A percentile compares a stretch with the other conserved stretches of the same genome.
These are phyloP conservation scores for Pyrgus malvae DNA, from an alignment of 2,888 invertebrate species.

Conservation along the genomic window DNA sequence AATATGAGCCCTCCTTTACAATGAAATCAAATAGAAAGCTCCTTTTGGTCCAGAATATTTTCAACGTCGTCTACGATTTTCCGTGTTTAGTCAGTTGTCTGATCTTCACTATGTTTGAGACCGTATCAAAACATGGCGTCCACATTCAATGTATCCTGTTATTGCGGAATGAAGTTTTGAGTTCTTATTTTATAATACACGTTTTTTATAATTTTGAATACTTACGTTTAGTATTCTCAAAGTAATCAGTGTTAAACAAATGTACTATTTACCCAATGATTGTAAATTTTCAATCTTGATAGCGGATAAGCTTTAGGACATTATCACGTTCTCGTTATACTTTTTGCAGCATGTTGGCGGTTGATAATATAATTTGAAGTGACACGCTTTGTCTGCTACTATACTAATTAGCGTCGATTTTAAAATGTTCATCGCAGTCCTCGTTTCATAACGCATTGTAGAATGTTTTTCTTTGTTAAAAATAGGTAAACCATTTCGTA, in stretches of 20 bases:
- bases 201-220: too few relatives aligned
- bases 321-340: conserved; percentile 5
- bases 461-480: conserved; percentile 5
- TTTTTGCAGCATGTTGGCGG: not conserved
- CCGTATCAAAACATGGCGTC: too few relatives aligned
- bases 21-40: conserved; percentile 16
- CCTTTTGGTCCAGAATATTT: conserved; percentile 4
- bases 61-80: not conserved
- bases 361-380: conserved; percentile 2
- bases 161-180: too few relatives aligned
- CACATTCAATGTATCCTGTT: too few relatives aligned
- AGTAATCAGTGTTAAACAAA: too few relatives aligned
- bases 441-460: not conserved
- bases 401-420: conserved; percentile 9
- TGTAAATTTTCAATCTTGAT: not conserved
- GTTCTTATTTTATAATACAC: too few relatives aligned
- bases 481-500: conserved; percentile 3
- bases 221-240: too few relatives aligned
- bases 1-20: conserved; percentile 23
- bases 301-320: not conserved
- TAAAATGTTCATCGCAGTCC: not conserved
- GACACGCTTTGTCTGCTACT: conserved; percentile 5
- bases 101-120: too few relatives aligned
- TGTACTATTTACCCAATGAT: not conserved
- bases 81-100: not conserved